These are phyloP conservation scores for Marasmarcha lunaedactyla DNA, from an alignment of 2,888 invertebrate species.

Conservation along the genomic window DNA sequence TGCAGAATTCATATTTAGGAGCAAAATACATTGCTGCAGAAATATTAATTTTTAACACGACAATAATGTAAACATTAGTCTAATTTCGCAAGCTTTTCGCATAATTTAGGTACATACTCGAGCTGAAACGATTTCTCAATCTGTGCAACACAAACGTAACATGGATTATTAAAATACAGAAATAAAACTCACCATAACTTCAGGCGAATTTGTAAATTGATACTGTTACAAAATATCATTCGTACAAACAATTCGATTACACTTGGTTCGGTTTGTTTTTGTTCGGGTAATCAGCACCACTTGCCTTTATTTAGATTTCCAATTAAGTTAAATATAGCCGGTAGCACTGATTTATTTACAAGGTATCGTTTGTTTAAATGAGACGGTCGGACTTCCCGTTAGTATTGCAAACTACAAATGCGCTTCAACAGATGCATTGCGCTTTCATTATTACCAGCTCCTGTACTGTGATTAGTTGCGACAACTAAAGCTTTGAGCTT, in stretches of 20 bases:
- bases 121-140: neutral
- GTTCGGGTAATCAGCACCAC: constrained; percentile 9
- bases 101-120: no score
- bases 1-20: no score
- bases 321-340: constrained; percentile 38
- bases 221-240: constrained; percentile 39
- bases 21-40: no score
- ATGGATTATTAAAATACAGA: no score
- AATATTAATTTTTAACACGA: constrained; percentile 1
- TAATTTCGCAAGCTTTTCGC: no score
- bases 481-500: neutral
- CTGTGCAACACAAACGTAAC: no score
- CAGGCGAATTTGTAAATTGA: constrained; percentile 25
- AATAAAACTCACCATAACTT: constrained; percentile 39
- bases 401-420: constrained; percentile 13
- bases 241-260: constrained; percentile 21
- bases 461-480: neutral
- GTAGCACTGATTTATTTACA: constrained; percentile 27
- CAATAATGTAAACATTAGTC: no score
- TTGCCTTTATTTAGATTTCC: constrained; percentile 22
- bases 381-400: constrained; percentile 30
- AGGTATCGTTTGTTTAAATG: constrained; percentile 26
- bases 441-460: neutral
- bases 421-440: neutral
- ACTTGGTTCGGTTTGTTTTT: neutral